Conservation (phyloP, 53 echinoderm and acorn worm genomes). For the Holothuria scabra region DNA sequence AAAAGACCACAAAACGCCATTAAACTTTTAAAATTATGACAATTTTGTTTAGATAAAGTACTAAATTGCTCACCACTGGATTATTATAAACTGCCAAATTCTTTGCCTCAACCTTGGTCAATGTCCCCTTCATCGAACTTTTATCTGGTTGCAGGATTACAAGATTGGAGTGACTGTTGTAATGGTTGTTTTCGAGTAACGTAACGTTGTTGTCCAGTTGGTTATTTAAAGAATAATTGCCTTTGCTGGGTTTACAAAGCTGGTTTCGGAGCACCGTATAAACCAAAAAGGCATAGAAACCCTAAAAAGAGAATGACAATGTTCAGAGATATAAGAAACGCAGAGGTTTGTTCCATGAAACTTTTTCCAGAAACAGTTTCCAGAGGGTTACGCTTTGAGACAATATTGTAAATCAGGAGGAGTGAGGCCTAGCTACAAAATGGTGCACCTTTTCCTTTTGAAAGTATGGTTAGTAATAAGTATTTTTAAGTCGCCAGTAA, state of each 20-base stretch:
- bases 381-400: no score
- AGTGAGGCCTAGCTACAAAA: no score
- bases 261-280: slow-evolving; percentile 96
- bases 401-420: no score
- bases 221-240: slow-evolving; percentile 94
- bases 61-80: slow-evolving; percentile 25
- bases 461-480: no score
- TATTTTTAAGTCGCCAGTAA: no score
- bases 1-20: no score
- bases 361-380: no score
- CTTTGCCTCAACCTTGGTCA: slow-evolving; percentile 75
- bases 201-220: slow-evolving; percentile 80
- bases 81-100: slow-evolving; percentile 36
- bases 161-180: slow-evolving; percentile 59
- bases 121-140: slow-evolving; percentile 67
- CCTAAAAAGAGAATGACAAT: slow-evolving; percentile 56
- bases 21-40: no score
- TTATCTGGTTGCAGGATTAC: slow-evolving; percentile 71
- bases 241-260: slow-evolving; percentile 83
- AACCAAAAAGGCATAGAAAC: slow-evolving; percentile 88
- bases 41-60: no score
- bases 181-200: slow-evolving; percentile 82
- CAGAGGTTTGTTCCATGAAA: no score
- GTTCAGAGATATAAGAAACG: no score
- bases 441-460: no score